Percentiles rank a stretch among this genome's conserved stretches.
Evolutionary conservation across 2,113 vertebrate species (phyloP).

Genomic region (Scopus umbretta): DNA sequence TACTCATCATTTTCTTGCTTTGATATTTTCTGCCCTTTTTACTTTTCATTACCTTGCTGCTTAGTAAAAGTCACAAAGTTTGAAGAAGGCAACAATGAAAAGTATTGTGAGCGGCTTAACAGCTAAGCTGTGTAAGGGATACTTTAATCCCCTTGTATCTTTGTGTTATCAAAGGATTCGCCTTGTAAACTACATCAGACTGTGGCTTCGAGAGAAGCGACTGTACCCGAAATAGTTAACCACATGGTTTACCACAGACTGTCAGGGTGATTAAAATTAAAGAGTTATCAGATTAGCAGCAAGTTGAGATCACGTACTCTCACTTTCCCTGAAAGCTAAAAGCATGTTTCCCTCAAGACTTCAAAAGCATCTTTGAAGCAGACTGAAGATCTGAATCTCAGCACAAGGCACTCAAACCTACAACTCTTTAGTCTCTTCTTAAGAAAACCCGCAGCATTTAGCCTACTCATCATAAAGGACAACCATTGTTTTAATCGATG

Average conservation of each 20-base stretch:
- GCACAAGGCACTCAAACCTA: background rate
- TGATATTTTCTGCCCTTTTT: background rate
- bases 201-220: constrained; percentile 27
- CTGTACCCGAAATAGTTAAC: constrained; percentile 63
- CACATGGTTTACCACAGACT: constrained; percentile 63
- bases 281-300: constrained; percentile 58
- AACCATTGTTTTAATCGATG: background rate
- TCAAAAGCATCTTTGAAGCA: constrained; percentile 61
- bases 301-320: constrained; percentile 40
- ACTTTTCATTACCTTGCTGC: background rate
- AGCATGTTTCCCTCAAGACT: constrained; percentile 54
- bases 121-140: background rate
- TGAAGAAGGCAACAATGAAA: background rate
- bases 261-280: constrained; percentile 65
- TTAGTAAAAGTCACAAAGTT: background rate
- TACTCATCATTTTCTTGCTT: background rate
- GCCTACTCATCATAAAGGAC: constrained; percentile 14
- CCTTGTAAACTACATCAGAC: background rate
- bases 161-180: background rate
- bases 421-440: constrained; percentile 23
- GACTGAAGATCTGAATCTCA: constrained; percentile 43
- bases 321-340: constrained; percentile 63
- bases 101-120: background rate
- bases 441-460: constrained; percentile 39
- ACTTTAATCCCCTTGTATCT: background rate